A percentile compares a stretch with the other conserved stretches of the same genome.
These are phyloP conservation scores for Diplolepis rosae DNA, from an alignment of 2,888 invertebrate species.

Conservation along the genomic window DNA sequence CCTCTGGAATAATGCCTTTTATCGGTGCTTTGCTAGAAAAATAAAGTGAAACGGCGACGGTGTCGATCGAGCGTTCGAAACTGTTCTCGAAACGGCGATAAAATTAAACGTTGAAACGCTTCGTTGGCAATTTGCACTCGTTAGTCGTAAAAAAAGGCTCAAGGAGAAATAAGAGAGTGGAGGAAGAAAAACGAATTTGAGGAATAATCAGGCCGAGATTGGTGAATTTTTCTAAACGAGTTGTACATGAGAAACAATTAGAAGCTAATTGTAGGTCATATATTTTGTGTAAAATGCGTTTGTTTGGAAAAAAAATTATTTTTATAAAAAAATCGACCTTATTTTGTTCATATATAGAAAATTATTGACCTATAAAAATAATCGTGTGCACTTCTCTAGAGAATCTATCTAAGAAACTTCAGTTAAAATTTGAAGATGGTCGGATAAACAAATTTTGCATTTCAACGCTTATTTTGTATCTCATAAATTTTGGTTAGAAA, in stretches of 20 bases:
- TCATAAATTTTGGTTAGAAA: too few relatives aligned
- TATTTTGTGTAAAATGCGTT: too few relatives aligned
- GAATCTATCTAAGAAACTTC: too few relatives aligned
- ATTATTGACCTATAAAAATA: too few relatives aligned
- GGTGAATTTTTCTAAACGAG: background rate
- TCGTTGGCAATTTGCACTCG: slow-evolving; percentile 50
- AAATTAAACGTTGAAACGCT: slow-evolving; percentile 50
- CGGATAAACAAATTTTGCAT: too few relatives aligned
- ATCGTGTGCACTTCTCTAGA: too few relatives aligned
- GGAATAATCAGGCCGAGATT: background rate
- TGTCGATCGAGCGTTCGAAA: slow-evolving; percentile 44
- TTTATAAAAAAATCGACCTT: background rate
- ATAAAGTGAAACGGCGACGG: slow-evolving; percentile 10
- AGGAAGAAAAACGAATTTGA: background rate
- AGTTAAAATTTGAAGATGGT: too few relatives aligned
- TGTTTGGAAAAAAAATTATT: too few relatives aligned
- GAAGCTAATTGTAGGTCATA: too few relatives aligned
- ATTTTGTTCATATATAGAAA: too few relatives aligned
- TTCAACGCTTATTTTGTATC: too few relatives aligned
- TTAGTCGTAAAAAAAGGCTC: slow-evolving; percentile 43
- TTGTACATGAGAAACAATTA: too few relatives aligned
- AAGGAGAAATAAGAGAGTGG: background rate
- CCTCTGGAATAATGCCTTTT: slow-evolving; percentile 27
- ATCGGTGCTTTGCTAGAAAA: slow-evolving; percentile 20
- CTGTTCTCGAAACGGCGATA: slow-evolving; percentile 48